Base-by-base conservation (phyloP, 2,113 vertebrate genomes). In the Genyomyrus donnyi region DNA sequence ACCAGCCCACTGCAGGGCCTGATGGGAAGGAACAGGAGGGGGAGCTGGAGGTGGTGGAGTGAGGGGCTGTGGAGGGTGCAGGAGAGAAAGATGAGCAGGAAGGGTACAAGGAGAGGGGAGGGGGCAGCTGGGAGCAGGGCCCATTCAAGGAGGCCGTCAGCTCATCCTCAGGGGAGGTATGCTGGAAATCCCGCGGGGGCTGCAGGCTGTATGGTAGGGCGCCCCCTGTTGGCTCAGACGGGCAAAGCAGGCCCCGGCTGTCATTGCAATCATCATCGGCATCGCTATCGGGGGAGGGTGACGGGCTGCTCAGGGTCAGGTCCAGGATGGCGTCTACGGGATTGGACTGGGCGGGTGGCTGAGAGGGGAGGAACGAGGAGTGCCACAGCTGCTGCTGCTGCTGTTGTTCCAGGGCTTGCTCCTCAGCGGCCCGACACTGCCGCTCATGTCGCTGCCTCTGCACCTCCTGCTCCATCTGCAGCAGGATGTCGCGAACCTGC, bases 401-500 rank as follows among this genome's bases (percentile, higher is more conserved):
- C 10, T 89, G 93, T 49, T 35, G 91, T 56, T 94, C 91, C 0
- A 90, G 91, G 89, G 90, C 91, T 4, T 84, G 93, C 91, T 94
- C 91, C 89, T 94, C 93, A 88, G 89, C 56, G 1, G 92, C 94
- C 87, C 92, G 92, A 91, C 92, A 93, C 91, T 95, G 93, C 88
- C 92, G 92, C 35, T 92, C 96, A 91, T 91, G 95, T 4, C 96
- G 94, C 90, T 95, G 96, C 77, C 93, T 93, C 93, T 98, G 98
- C 90, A 98, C 97, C 2, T 97, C 97, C 0, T 96, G 94, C 0
- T 99, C 96, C 97, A 99, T 99, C 35, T 93, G 95, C 90, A 95
- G 90, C 88, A 99, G 96, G 94, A 98, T 97, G 85, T 97, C 96
- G 0, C 96, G 94, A n/a, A 99, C 97, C 0, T 95, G 97, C 1